Conservation (phyloP, 1,140 invertebrate genomes). For the Polypedilum pembai region DNA sequence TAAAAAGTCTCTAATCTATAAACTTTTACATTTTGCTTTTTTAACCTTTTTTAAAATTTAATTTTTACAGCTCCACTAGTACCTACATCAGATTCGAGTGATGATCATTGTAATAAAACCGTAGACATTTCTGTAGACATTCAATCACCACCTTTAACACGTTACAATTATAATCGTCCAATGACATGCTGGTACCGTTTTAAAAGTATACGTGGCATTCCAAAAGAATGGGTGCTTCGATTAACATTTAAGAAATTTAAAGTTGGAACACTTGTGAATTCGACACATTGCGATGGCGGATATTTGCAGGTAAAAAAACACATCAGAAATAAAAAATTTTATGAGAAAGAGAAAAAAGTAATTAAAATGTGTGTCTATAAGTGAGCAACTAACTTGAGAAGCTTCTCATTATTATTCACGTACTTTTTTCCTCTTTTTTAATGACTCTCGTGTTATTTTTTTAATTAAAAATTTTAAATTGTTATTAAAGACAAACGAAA, state of each 20-base stretch:
- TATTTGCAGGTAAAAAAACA: slow-evolving; percentile 75
- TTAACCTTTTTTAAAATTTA: neutral
- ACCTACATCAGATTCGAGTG: slow-evolving; percentile 32
- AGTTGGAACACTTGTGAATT: slow-evolving; percentile 76
- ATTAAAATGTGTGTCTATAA: no score
- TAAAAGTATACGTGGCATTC: slow-evolving; percentile 69
- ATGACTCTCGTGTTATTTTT: no score
- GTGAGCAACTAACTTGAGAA: no score
- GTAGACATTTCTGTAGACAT: slow-evolving; percentile 88
- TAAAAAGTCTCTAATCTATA: no score
- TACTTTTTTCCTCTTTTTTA: no score
- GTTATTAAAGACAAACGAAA: no score
- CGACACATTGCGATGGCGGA: slow-evolving; percentile 74
- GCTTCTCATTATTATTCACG: no score
- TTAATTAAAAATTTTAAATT: no score
- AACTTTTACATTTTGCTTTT: no score
- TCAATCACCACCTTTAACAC: slow-evolving; percentile 71
- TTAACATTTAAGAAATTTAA: slow-evolving; percentile 89
- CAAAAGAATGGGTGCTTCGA: slow-evolving; percentile 79
- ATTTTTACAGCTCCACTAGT: slow-evolving; percentile 2
- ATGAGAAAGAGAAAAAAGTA: no score
- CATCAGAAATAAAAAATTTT: no score
- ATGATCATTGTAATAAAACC: slow-evolving; percentile 82
- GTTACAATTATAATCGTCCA: slow-evolving; percentile 70
- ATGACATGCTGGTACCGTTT: slow-evolving; percentile 85